Evolutionary conservation across 1,140 invertebrate species (phyloP), one percentile per base, ranked within the genome.

Genomic region (Aplysia californica): DNA sequence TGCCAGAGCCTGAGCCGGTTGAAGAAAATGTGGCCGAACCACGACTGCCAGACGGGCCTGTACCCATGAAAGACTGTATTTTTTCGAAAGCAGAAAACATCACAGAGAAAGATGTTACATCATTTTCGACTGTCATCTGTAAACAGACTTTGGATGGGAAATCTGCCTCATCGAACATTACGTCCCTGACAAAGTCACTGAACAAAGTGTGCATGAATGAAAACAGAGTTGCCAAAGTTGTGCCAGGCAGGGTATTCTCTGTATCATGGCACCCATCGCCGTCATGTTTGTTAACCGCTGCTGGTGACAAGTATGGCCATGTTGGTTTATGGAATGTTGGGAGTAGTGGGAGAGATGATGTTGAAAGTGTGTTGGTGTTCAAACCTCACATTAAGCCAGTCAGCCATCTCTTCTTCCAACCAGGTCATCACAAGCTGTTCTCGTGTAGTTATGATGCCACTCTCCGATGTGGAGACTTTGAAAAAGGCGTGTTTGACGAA

Each of bases 221-320:
- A 55, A 75, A 84, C 0, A 38, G 71, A 61, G 84, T 87, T 1
- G 80, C 80, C 1, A 88, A 88, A 76, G 85, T 86, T 44, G 84
- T 85, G 3, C 80, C 82, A 31, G 76, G 82, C 15, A 73, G 87
- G 39, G 76, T 82, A 21, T 87, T 86, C 59, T 88, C 87, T 0
- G 29, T 88, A 0, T 80, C 80, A 20, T 38, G 87, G 50, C 85
- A 88, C 69, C 85, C 87, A 2, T 69, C 79, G 0, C 36, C 66
- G 18, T 38, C 72, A 2, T 80, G 76, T 36, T 56, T 86, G 0
- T 50, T 88, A 20, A 77, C 79, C 56, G 81, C 76, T 31, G 83
- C 82, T 6, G 87, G 87, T n/a, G 86, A 85, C 75, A 88, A 86
- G 59, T 86, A 84, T 85, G 87, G 87, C 2, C 76, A 80, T 15